These are phyloP conservation scores for Tichodroma muraria DNA, from an alignment of 2,113 vertebrate genomes.

Conservation along the genomic window DNA sequence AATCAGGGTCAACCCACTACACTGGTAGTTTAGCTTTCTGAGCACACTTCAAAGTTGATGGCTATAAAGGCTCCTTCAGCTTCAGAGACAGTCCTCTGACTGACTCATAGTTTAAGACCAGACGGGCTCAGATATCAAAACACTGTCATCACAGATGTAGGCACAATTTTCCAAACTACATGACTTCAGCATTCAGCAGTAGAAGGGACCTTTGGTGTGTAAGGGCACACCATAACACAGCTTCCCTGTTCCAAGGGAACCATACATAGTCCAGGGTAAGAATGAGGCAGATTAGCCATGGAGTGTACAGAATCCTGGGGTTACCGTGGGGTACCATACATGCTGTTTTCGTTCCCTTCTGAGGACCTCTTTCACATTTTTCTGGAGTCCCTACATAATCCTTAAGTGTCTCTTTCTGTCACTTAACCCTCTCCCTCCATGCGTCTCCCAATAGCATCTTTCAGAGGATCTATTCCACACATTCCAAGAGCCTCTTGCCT, in stretches of 20 bases:
- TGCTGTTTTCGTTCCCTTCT: neutral
- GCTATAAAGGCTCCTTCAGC: neutral
- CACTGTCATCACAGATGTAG: neutral
- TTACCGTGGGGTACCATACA: fast-evolving
- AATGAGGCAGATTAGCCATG: neutral
- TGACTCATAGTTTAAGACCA: neutral
- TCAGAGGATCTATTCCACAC: neutral
- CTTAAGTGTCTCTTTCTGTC: neutral
- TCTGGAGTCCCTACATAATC: neutral
- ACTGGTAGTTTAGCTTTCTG: neutral
- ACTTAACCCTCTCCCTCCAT: neutral
- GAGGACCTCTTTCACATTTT: neutral
- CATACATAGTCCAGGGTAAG: neutral
- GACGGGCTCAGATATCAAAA: neutral
- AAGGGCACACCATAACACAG: too few relatives aligned
- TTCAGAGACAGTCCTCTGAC: neutral
- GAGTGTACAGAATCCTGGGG: neutral
- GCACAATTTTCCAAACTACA: neutral
- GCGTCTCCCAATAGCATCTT: neutral
- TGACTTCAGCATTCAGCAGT: neutral
- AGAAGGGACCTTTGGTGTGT: neutral
- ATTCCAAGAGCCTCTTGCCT: neutral
- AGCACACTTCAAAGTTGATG: neutral
- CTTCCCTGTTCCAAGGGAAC: neutral
- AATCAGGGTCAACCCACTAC: neutral